phyloP scores from a whole-genome alignment of 2,888 invertebrate species.

The Xestia ashworthii region DNA sequence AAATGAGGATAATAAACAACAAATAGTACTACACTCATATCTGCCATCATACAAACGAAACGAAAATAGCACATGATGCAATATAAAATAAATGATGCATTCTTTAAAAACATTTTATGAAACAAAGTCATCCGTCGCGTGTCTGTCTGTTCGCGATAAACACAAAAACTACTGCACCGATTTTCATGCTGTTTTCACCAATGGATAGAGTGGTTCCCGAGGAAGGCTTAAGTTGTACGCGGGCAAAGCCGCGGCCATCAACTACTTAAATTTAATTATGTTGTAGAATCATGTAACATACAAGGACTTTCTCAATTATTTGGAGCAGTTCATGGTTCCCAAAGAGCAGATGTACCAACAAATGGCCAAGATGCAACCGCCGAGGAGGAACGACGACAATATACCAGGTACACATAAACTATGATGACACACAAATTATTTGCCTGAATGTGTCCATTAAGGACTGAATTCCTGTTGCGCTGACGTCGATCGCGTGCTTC shows the following conservation, averaged over 20 bases:
- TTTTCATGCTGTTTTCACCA: no score
- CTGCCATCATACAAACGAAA: not conserved
- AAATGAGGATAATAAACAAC: slow-evolving; percentile 34
- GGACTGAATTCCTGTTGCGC: no score
- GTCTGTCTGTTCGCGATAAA: no score
- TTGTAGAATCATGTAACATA: slow-evolving; percentile 92
- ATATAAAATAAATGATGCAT: not conserved
- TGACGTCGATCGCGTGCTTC: no score
- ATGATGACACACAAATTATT: not conserved
- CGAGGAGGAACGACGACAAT: slow-evolving; percentile 78
- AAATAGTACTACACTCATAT: not conserved
- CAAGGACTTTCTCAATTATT: slow-evolving; percentile 92
- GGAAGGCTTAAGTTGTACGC: no score
- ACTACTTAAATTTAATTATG: not conserved
- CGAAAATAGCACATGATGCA: not conserved
- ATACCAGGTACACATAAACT: slow-evolving; percentile 75
- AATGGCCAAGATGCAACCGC: slow-evolving; percentile 85
- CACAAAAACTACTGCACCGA: no score
- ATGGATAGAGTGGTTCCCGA: no score
- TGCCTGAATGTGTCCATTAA: not conserved
- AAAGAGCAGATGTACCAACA: slow-evolving; percentile 87
- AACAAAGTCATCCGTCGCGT: no score
- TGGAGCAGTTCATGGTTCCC: slow-evolving; percentile 91
- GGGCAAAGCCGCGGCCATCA: no score
- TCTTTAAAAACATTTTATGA: not conserved